Evolutionary conservation across 2,888 invertebrate species (phyloP), one percentile per base, ranked within the genome.

Genomic region (Netelia fuscicornis): DNA sequence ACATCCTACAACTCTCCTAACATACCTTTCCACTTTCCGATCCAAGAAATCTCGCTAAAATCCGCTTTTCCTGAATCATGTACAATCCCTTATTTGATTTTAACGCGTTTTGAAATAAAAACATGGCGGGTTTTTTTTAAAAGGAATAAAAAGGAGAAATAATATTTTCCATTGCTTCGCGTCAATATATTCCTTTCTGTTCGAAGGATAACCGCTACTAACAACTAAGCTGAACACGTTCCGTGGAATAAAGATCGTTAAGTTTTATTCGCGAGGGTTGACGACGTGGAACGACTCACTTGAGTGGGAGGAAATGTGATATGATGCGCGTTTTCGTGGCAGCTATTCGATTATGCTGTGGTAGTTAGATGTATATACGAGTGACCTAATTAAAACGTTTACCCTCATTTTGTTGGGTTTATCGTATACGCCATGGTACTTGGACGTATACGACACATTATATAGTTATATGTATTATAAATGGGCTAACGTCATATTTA

Each of bases 351-450:
- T 70, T 48, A 1, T 11, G 3, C 6, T 11, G 25, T 44, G 44
- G 58, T 13, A 48, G 10, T 10, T 77, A 58, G 3, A 67, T 23
- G 25, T 42, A 58, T 42, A 23, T 77, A 70, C 62, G 52, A 48
- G 9, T 70, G 5, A 30, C 3, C 30, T 30, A 62, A 54, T 78
- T 78, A 70, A 70, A 60, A 70, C 60, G 62, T 52, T 70, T 70
- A 78, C 62, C 48, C 62, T 60, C 60, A 37, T 70, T 78, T 78
- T 62, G 70, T 30, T 60, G 30, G 30, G 44, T 70, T 78, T 70
- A 62, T 42, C 70, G 42, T 48, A 8, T 2, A 48, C n/a, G 52
- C 11, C 9, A 25, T 23, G 23, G 20, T 48, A 54, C 30, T 30
- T 30, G 30, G 30, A 30, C 2, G 52, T 52, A n/a, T 52, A 52